Evolutionary conservation across 2,113 vertebrate genomes (phyloP), one percentile per base, ranked within the genome.

Genomic region (Physeter macrocephalus): DNA sequence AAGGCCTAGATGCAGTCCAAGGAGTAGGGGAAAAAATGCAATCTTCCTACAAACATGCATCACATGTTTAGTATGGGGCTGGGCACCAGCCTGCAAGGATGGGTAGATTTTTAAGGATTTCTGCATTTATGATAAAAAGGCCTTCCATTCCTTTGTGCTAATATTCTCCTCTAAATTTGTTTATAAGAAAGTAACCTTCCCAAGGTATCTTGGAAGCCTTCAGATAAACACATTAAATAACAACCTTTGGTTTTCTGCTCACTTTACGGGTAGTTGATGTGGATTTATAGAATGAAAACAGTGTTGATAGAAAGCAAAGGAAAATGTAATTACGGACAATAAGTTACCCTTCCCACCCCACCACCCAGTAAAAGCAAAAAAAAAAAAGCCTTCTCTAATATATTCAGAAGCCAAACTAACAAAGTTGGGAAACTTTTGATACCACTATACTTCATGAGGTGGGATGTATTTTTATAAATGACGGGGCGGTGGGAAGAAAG

Each of bases 271-370:
- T 69, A 84, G 83, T 75, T 84, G 74, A 78, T 90, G 49, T 93
- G 83, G 29, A 78, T 62, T 85, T 75, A 8, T 64, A 96, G 80
- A 92, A 83, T 75, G 74, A 96, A 95, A 90, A 75, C 49, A 93
- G 67, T 77, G 46, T 92, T 95, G 77, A 91, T 46, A 92, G 93
- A 96, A 93, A 95, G 74, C 90, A 95, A 93, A 93, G 85, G 77
- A 94, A 85, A 97, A 81, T 92, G 64, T 95, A 90, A 97, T 88
- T 88, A 85, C 41, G 46, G 31, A 82, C 7, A 52, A 46, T 93
- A 81, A 93, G 46, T 46, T 81, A 59, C 81, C 52, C 49, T 96
- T 86, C 14, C 39, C 64, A 52, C 12, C 34, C 74, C 15, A 80
- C n/a, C 46, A n/a, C n/a, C 31, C 41, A 67, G 66, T 36, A 69